phyloP scores from a whole-genome alignment of 2,888 invertebrate genomes.

The Quadriops clusia region DNA sequence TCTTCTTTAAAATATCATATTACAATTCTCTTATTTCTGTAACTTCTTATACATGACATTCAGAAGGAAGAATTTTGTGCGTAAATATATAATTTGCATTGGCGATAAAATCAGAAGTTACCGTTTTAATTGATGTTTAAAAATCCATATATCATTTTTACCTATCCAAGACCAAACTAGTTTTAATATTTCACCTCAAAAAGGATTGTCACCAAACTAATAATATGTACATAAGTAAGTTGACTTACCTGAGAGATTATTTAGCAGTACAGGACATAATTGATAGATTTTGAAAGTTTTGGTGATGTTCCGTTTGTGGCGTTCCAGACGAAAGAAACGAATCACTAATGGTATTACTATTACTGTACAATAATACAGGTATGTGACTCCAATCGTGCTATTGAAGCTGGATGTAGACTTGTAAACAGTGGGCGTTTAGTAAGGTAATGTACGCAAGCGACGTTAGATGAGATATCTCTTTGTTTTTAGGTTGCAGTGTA shows the following conservation, averaged over 20 bases:
- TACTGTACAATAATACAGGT: conserved; percentile 36
- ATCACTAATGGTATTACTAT: conserved; percentile 36
- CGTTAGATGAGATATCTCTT: conserved; percentile 25
- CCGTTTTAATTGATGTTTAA: background rate
- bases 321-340: conserved; percentile 17
- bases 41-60: no score
- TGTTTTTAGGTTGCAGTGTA: conserved; percentile 35
- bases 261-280: conserved; percentile 1
- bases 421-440: conserved; percentile 29
- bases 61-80: no score
- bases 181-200: conserved; percentile 15
- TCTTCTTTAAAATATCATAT: no score
- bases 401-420: conserved; percentile 25
- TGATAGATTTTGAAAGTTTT: conserved; percentile 15
- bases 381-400: conserved; percentile 31
- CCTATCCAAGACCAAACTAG: conserved; percentile 3
- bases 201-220: conserved; percentile 20
- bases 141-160: conserved; percentile 4
- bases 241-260: background rate
- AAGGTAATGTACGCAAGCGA: conserved; percentile 36
- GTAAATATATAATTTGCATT: no score
- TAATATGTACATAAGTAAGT: no score
- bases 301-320: conserved; percentile 27
- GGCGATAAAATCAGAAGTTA: background rate
- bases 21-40: no score